Conservation (phyloP, 2,888 invertebrate species). For the Cyclophora punctaria region DNA sequence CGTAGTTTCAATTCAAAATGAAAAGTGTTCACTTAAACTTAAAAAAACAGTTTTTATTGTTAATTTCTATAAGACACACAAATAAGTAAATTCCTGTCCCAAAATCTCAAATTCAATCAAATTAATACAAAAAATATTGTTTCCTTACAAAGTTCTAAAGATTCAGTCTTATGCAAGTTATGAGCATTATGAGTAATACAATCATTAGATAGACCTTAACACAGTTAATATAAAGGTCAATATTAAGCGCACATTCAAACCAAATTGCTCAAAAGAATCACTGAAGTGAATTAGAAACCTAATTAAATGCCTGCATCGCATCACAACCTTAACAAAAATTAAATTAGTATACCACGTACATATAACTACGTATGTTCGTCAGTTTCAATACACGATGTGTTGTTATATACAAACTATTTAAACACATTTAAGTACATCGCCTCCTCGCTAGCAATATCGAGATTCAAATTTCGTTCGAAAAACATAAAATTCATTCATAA, state of each 20-base stretch:
- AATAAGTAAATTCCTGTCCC: no score
- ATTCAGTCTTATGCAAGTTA: conserved; percentile 13
- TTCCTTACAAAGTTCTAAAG: not conserved
- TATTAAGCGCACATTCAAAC: no score
- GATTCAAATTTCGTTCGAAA: conserved; percentile 16
- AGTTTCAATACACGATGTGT: conserved; percentile 4
- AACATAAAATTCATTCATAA: not conserved
- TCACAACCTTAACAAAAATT: conserved; percentile 40
- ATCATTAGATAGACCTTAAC: no score
- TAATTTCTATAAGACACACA: no score
- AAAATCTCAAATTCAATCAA: no score
- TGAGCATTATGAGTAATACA: conserved; percentile 1
- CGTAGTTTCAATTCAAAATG: no score
- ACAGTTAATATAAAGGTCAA: no score
- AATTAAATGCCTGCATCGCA: conserved; percentile 29
- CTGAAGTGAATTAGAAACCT: no score
- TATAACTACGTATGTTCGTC: not conserved
- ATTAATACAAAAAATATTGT: no score
- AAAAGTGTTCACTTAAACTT: no score
- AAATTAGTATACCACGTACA: conserved; percentile 23
- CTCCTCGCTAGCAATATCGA: conserved; percentile 28
- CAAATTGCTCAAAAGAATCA: no score
- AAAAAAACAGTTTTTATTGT: no score
- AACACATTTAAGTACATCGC: conserved; percentile 43
- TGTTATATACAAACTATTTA: conserved; percentile 10